Evolutionary conservation across 2,888 invertebrate genomes (phyloP), one percentile per base, ranked within the genome.

Genomic region (Spilarctia lutea): DNA sequence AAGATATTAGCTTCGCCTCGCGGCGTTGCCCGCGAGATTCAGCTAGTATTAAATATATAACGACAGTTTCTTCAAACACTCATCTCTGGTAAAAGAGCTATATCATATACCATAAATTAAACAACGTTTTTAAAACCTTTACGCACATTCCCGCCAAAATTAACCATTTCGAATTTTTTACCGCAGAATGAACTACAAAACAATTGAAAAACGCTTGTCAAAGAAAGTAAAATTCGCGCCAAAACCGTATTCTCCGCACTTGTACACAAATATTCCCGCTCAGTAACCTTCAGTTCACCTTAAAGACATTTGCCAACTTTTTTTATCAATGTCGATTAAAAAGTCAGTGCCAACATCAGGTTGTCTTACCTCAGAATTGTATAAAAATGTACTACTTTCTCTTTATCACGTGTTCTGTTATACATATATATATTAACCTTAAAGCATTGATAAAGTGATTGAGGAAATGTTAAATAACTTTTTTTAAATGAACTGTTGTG

Each of bases 241-340:
- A 76, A 68, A 56, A 63, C 79, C 56, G 48, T 77, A 74, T 77
- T 84, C 72, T 78, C 71, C 68, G 39, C 69, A 70, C 24, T 42
- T 80, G 75, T 79, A 79, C 78, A 75, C 73, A 72, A 76, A 85
- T 79, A 82, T 77, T 79, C 80, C 77, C 68, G 76, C 75, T 75
- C n/a, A 66, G 68, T 84, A 73, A 78, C 84, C 80, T 81, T 79
- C 77, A 27, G 66, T 74, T 85, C 86, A 85, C 86, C 87, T 90
- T 88, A 88, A 82, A 73, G 81, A 73, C 80, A 82, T 83, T 83
- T 80, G 78, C 74, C 63, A 78, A 83, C 81, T 89, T 89, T 85
- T n/a, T 35, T 89, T 88, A 87, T 89, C 91, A 91, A 91, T 92
- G 91, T 89, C 91, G 88, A 87, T 89, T 87, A 89, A 88, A 86